A percentile compares a stretch with the other conserved stretches of the same genome.
Evolutionary conservation across 2,888 invertebrate genomes (phyloP).

Genomic region (Choreutis nemorana): DNA sequence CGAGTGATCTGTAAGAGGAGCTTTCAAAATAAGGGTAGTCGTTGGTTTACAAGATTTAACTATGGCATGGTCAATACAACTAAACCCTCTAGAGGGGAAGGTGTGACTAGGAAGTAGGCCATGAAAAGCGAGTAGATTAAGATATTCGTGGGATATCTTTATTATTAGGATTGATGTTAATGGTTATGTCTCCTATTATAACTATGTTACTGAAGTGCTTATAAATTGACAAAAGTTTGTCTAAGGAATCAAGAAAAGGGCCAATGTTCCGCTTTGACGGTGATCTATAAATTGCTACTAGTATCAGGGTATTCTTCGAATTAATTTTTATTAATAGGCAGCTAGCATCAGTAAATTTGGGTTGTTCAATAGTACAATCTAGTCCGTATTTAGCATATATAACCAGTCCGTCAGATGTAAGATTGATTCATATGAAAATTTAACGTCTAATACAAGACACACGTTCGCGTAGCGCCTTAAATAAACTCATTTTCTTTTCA

Average conservation of each 20-base stretch:
- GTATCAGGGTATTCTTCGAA: constrained; percentile 4
- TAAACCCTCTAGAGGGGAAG: constrained; percentile 2
- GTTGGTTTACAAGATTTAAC: constrained; percentile 2
- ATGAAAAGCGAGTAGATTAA: constrained; percentile 8
- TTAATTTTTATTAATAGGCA: constrained; percentile 6
- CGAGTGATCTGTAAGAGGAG: constrained; percentile 8
- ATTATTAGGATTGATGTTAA: constrained; percentile 6
- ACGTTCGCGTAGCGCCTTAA: too few relatives aligned
- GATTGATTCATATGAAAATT: too few relatives aligned
- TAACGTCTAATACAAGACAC: too few relatives aligned
- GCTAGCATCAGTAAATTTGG: constrained; percentile 7
- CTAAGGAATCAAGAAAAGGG: constrained; percentile 8
- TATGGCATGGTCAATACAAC: constrained; percentile 9
- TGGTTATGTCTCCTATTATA: constrained; percentile 11
- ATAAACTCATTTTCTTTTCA: too few relatives aligned
- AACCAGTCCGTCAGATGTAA: too few relatives aligned
- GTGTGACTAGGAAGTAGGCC: constrained; percentile 7
- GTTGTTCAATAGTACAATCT: too few relatives aligned
- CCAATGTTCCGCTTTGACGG: constrained; percentile 8
- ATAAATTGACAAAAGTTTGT: constrained; percentile 6
- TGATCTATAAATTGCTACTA: constrained; percentile 12
- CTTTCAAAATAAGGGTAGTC: constrained; percentile 5
- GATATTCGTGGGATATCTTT: constrained; percentile 8
- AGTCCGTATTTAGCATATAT: too few relatives aligned
- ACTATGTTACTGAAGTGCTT: constrained; percentile 7